phyloP scores from a whole-genome alignment of 2,888 invertebrate species.

The Drosophila mimica region DNA sequence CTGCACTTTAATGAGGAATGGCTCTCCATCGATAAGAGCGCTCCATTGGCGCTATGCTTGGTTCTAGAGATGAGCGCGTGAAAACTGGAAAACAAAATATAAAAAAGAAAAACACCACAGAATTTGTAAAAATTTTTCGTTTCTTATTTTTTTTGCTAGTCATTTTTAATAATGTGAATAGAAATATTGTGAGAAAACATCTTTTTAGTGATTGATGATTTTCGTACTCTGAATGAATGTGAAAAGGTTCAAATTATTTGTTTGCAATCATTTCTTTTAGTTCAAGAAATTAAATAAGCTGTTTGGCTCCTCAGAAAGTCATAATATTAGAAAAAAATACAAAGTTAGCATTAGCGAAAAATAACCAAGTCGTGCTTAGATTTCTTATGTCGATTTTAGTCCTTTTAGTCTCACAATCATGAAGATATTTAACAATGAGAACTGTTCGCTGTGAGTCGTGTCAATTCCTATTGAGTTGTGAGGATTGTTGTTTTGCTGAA shows the following conservation, averaged over 20 bases:
- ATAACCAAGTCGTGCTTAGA: background rate
- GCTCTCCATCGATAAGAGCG: slow-evolving; percentile 60
- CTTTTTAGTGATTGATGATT: background rate
- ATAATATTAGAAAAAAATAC: background rate
- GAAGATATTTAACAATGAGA: background rate
- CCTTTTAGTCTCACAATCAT: background rate
- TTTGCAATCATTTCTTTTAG: background rate
- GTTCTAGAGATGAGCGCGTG: slow-evolving; percentile 7
- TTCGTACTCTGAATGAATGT: background rate
- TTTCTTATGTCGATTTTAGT: background rate
- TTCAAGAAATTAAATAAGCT: background rate
- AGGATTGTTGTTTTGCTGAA: background rate
- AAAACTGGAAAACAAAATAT: background rate
- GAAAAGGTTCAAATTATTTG: background rate
- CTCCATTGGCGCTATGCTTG: slow-evolving; percentile 5
- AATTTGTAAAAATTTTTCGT: background rate
- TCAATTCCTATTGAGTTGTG: background rate
- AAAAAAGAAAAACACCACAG: background rate
- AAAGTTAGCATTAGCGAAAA: background rate
- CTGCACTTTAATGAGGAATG: slow-evolving; percentile 63
- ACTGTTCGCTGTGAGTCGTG: background rate
- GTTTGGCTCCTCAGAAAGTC: background rate
- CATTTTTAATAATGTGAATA: background rate
- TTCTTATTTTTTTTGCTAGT: background rate
- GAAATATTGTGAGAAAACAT: background rate